These are phyloP conservation scores for Numida meleagris DNA, from an alignment of 2,113 vertebrate genomes.

Conservation along the genomic window DNA sequence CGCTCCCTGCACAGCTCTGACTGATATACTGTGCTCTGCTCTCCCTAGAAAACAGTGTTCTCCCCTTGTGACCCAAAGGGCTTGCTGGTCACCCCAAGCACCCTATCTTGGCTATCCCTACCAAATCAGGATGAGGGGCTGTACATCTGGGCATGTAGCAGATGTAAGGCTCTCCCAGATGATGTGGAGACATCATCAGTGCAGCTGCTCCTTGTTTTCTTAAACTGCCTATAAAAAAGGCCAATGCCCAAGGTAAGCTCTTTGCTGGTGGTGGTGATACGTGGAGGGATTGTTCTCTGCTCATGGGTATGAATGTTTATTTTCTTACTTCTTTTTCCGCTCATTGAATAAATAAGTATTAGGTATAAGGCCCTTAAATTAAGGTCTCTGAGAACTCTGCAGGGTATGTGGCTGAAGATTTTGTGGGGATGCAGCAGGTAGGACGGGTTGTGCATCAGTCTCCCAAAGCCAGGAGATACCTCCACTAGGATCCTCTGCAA, in stretches of 20 bases:
- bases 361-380: background rate
- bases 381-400: background rate
- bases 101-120: accelerated
- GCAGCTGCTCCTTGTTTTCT: background rate
- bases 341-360: background rate
- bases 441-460: background rate
- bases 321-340: background rate
- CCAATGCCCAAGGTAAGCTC: background rate
- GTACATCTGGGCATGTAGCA: background rate
- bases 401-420: background rate
- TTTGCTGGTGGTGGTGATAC: background rate
- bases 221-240: background rate
- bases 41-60: background rate
- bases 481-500: background rate
- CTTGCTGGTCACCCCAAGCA: accelerated
- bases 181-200: background rate
- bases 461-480: background rate
- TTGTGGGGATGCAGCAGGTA: no score
- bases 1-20: background rate
- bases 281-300: background rate
- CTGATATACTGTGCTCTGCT: background rate
- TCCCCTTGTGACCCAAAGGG: background rate
- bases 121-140: background rate
- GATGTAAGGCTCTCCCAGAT: background rate
- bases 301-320: background rate